These are phyloP conservation scores for Spilarctia lutea DNA, from an alignment of 2,888 invertebrate genomes.

Conservation along the genomic window DNA sequence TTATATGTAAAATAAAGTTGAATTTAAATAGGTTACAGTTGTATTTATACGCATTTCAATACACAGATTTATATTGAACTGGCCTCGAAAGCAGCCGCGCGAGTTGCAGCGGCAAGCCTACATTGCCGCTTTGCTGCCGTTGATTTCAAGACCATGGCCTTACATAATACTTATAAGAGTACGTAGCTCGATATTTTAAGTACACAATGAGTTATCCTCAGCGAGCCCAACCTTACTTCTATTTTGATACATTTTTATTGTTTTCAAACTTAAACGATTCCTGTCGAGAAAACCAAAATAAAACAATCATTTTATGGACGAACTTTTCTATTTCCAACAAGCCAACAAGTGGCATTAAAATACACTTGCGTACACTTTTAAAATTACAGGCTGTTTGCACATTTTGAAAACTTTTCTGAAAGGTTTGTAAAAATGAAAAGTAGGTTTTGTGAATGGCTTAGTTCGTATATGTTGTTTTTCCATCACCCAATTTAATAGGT, in stretches of 20 bases:
- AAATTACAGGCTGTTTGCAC: neutral
- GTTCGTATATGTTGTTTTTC: too few relatives aligned
- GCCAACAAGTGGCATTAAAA: neutral
- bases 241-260: neutral
- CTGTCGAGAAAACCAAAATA: neutral
- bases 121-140: too few relatives aligned
- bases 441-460: too few relatives aligned
- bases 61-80: too few relatives aligned
- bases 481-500: too few relatives aligned
- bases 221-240: too few relatives aligned
- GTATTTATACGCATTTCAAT: too few relatives aligned
- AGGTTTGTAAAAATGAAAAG: neutral
- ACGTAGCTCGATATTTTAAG: neutral
- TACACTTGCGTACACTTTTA: neutral
- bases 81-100: too few relatives aligned
- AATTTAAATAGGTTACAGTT: neutral
- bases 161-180: too few relatives aligned
- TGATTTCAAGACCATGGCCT: too few relatives aligned
- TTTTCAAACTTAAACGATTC: neutral
- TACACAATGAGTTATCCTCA: neutral
- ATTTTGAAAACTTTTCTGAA: slow-evolving; percentile 10
- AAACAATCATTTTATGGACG: neutral
- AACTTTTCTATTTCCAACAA: neutral
- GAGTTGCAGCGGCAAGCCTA: too few relatives aligned
- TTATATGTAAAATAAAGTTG: neutral